Evolutionary conservation across 1,140 invertebrate species (phyloP).

Genomic region (Chionoecetes opilio): DNA sequence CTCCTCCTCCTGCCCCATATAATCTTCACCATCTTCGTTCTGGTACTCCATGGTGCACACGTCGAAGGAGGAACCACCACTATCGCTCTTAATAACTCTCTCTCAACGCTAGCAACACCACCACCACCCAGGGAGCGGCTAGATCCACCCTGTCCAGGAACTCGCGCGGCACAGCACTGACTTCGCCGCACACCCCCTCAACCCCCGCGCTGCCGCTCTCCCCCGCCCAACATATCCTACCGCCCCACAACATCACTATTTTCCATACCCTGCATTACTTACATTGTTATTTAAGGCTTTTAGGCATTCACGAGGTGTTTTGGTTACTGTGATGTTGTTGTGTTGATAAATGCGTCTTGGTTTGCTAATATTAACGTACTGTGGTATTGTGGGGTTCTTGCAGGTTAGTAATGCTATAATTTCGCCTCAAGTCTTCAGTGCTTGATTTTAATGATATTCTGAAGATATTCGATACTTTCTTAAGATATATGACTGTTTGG

Average conservation of each 20-base stretch:
- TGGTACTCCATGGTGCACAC: slow-evolving; percentile 79
- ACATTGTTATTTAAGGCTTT: neutral
- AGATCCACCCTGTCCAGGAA: slow-evolving; percentile 71
- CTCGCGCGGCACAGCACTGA: slow-evolving; percentile 78
- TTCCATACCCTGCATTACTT: neutral
- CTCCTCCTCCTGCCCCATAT: slow-evolving; percentile 99
- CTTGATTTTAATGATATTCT: neutral
- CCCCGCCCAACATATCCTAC: slow-evolving; percentile 50
- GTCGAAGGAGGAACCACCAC: slow-evolving; percentile 9
- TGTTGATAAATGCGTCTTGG: neutral
- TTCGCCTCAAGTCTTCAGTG: neutral
- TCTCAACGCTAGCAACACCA: slow-evolving; percentile 61
- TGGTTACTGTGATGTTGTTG: neutral
- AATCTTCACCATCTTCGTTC: slow-evolving; percentile 86
- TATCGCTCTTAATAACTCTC: neutral
- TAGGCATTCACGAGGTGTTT: neutral
- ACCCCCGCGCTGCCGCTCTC: slow-evolving; percentile 6
- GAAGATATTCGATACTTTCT: neutral
- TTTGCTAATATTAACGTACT: no score
- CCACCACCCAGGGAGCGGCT: slow-evolving; percentile 71
- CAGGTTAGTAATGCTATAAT: no score
- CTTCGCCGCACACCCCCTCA: neutral
- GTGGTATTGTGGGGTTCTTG: no score
- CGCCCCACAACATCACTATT: neutral
- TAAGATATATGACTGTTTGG: neutral